phyloP scores from a whole-genome alignment of 2,113 vertebrate genomes.

The Deroptyus accipitrinus region DNA sequence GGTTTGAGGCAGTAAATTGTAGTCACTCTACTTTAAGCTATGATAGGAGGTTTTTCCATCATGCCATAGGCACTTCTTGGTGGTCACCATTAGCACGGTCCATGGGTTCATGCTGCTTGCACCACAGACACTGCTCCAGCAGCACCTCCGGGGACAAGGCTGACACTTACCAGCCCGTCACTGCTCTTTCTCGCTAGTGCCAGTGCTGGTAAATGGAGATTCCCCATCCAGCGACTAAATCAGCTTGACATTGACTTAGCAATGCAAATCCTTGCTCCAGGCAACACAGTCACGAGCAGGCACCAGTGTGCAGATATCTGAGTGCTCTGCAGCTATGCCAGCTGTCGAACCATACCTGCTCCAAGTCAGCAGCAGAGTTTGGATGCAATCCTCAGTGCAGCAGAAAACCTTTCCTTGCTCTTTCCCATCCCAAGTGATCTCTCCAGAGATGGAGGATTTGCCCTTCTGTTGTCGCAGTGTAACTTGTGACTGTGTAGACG shows the following conservation, averaged over 20 bases:
- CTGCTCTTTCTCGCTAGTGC: neutral
- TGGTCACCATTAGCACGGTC: neutral
- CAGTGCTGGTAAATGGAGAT: neutral
- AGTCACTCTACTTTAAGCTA: fast-evolving
- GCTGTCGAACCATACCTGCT: conserved; percentile 16
- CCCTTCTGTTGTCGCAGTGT: neutral
- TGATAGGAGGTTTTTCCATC: neutral
- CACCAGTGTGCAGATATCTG: neutral
- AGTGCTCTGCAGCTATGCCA: neutral
- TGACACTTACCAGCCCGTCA: neutral
- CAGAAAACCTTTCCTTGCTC: neutral
- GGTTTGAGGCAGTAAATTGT: neutral
- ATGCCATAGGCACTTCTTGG: fast-evolving
- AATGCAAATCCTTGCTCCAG: conserved; percentile 20
- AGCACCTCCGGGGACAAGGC: neutral
- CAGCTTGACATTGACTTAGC: conserved; percentile 15
- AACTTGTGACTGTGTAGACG: fast-evolving
- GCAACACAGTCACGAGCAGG: neutral
- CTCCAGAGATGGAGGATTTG: neutral
- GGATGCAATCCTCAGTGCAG: neutral
- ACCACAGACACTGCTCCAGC: fast-evolving
- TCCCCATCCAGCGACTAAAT: conserved; percentile 12
- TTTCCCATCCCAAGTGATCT: neutral
- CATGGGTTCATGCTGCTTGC: neutral
- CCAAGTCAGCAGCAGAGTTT: neutral